Evolutionary conservation across 1,140 invertebrate species (phyloP), one percentile per base, ranked within the genome.

Genomic region (Triops cancriformis): DNA sequence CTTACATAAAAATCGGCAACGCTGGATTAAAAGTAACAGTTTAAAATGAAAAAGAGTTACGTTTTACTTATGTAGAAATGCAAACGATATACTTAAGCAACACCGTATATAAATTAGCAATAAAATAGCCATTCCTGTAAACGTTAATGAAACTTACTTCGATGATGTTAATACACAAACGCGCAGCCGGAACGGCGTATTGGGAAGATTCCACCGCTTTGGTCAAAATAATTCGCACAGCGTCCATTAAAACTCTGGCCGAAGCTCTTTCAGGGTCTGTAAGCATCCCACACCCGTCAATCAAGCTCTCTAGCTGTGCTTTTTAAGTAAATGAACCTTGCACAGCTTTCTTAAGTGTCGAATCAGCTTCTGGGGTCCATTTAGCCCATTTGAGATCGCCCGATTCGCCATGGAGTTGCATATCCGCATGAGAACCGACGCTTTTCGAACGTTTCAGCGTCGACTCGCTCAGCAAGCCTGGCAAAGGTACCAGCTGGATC

Each of bases 121-220:
- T n/a, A n/a, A n/a, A n/a, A n/a, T n/a, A n/a, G n/a, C n/a, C n/a
- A n/a, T n/a, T n/a, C n/a, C n/a, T n/a, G n/a, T 1, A 78, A n/a
- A 42, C n/a, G 18, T 28, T 74, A 74, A n/a, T 45, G 41, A 74
- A 74, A 45, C 80, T 81, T 81, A 89, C 88, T 84, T 94, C 91
- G 79, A 95, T 94, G 73, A 95, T 93, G 74, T 89, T 89, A 77
- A 94, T 90, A 82, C 93, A 94, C 74, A 94, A 86, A 77, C 92
- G 90, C 18, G 93, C 93, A 51, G 92, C 91, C 26, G 92, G 89
- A 82, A 92, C 88, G 14, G 92, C 91, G 83, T 92, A 92, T 12
- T 90, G 87, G 31, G 92, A 89, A 51, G 91, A 90, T 82, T 94
- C 92, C 45, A 94, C 89, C 0, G 92, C 90, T 79, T 92, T 89